Percentiles rank a stretch among this genome's conserved stretches.
These are phyloP conservation scores for Oncorhynchus keta DNA, from an alignment of 2,113 vertebrate genomes.

Conservation along the genomic window DNA sequence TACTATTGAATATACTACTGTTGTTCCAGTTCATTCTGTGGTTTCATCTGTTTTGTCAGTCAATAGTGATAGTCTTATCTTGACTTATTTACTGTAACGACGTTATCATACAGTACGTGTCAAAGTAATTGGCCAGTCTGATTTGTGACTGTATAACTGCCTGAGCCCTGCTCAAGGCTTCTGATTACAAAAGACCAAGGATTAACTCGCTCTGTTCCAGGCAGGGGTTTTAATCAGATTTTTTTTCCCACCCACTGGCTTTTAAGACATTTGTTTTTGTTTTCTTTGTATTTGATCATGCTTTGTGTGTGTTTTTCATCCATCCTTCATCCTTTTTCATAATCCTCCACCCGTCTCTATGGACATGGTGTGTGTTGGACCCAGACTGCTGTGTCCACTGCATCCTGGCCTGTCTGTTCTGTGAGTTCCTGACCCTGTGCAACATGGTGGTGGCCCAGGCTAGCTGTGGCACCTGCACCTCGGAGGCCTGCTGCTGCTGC, in stretches of 20 bases:
- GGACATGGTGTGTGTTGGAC: neutral
- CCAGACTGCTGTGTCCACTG: slow-evolving; percentile 96
- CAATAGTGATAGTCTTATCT: neutral
- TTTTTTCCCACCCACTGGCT: neutral
- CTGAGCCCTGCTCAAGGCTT: neutral
- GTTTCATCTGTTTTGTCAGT: neutral
- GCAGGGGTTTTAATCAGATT: too few relatives aligned
- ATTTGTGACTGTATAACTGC: neutral
- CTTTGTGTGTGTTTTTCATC: neutral
- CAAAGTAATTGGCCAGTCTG: neutral
- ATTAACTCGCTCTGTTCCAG: neutral
- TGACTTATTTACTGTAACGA: neutral
- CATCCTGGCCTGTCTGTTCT: slow-evolving; percentile 98
- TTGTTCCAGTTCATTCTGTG: too few relatives aligned
- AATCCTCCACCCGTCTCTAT: neutral
- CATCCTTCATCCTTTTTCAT: neutral
- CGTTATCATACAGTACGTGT: neutral
- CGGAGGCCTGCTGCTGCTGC: slow-evolving; percentile 92
- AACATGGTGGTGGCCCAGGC: slow-evolving; percentile 94
- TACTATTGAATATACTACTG: too few relatives aligned
- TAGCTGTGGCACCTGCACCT: slow-evolving; percentile 86
- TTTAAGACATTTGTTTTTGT: neutral
- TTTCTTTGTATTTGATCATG: slow-evolving; percentile 5
- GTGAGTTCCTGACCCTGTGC: slow-evolving; percentile 95
- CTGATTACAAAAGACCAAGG: neutral